Conservation (phyloP, 2,113 vertebrate species). For the Sphyrna mokarran region DNA sequence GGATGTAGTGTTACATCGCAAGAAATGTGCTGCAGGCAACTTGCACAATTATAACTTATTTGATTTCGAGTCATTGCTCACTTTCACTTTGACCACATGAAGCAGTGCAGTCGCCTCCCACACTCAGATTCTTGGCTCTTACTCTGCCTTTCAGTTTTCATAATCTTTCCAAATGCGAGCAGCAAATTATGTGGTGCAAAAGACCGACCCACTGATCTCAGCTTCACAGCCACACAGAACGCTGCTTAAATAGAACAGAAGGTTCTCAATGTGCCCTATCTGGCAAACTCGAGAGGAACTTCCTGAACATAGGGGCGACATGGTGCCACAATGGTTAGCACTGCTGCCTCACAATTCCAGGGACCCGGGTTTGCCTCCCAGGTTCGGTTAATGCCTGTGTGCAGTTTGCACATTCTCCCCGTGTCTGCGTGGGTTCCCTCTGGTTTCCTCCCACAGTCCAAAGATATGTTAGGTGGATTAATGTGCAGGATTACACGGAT, state of each 20-base stretch:
- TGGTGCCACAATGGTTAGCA: too few relatives aligned
- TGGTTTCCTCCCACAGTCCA: too few relatives aligned
- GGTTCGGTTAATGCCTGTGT: too few relatives aligned
- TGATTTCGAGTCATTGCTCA: not conserved
- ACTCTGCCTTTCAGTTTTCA: not conserved
- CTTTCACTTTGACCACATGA: not conserved
- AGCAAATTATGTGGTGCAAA: constrained; percentile 8
- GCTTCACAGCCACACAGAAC: not conserved
- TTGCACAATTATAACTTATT: not conserved
- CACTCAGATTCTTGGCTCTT: not conserved
- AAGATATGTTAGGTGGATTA: too few relatives aligned
- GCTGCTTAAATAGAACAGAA: not conserved
- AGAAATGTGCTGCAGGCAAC: not conserved
- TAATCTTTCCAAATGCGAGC: not conserved
- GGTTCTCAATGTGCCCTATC: not conserved
- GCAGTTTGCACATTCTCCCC: too few relatives aligned
- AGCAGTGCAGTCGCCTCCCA: not conserved
- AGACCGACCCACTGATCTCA: not conserved
- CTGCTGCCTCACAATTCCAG: too few relatives aligned
- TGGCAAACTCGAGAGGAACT: not conserved
- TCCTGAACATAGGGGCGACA: not conserved
- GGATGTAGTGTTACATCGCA: not conserved
- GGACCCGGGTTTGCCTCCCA: too few relatives aligned
- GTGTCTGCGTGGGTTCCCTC: too few relatives aligned
- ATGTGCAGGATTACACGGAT: too few relatives aligned